Percentiles rank a stretch among this genome's conserved stretches.
These are phyloP conservation scores for Struthidea cinerea DNA, from an alignment of 2,113 vertebrate genomes.

Conservation along the genomic window DNA sequence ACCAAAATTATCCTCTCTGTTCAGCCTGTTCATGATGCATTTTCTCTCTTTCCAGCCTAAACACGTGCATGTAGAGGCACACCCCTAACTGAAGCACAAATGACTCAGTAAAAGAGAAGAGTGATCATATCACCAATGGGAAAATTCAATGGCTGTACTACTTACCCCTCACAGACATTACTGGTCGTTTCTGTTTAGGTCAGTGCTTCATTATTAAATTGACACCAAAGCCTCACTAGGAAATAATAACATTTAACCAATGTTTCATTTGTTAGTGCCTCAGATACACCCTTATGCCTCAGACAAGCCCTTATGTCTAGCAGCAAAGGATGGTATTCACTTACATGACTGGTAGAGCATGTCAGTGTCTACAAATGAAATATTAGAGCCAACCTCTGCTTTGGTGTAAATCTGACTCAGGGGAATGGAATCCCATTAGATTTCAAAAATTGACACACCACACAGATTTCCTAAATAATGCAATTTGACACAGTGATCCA, in stretches of 20 bases:
- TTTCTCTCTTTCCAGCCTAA: not conserved
- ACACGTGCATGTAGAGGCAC: not conserved
- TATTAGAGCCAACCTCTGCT: not conserved
- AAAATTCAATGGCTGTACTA: not conserved
- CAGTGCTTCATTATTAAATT: not conserved
- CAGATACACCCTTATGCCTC: not conserved
- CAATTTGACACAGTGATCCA: not conserved
- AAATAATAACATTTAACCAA: not conserved
- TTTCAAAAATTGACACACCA: not conserved
- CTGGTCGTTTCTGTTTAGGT: not conserved
- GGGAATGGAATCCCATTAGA: not conserved
- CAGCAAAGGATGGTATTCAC: not conserved
- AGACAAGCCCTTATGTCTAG: not conserved
- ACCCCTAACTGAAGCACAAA: not conserved
- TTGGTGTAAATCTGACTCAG: not conserved
- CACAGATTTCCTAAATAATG: not conserved
- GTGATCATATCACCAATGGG: accelerated
- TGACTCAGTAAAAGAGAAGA: not conserved
- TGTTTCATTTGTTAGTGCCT: not conserved
- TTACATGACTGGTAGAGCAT: not conserved
- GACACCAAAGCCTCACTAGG: not conserved
- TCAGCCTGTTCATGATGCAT: not conserved
- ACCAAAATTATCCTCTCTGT: not conserved
- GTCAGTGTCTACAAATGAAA: not conserved
- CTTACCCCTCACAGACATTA: not conserved